A percentile compares a stretch with the other conserved stretches of the same genome.
Evolutionary conservation across 1,140 invertebrate species (phyloP).

Genomic region (Microvelia longipes): DNA sequence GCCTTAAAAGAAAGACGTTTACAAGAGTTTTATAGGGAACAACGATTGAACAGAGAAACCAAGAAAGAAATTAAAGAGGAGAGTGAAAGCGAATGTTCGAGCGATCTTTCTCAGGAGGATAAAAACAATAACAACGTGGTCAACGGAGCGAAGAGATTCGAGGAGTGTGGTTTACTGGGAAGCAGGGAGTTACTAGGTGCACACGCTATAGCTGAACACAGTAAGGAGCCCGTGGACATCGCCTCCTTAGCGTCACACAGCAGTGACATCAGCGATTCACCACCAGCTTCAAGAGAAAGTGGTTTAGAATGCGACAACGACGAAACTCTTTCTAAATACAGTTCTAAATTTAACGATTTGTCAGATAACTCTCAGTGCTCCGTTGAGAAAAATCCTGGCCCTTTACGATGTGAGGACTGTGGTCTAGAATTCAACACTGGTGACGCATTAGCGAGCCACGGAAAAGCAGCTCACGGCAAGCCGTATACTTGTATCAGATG

Average conservation of each 20-base stretch:
- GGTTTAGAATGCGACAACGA: background rate
- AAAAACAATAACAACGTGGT: slow-evolving; percentile 1
- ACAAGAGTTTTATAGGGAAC: slow-evolving; percentile 21
- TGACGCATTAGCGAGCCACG: background rate
- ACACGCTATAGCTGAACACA: background rate
- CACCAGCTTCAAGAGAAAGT: background rate
- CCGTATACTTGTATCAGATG: slow-evolving; percentile 39
- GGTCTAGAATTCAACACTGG: background rate
- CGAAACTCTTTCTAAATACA: background rate
- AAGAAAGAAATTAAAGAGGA: background rate
- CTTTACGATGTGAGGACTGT: background rate
- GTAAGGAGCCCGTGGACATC: background rate
- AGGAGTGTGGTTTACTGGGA: background rate
- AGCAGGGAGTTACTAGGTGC: background rate
- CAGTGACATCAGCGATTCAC: background rate
- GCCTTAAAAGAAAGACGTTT: slow-evolving; percentile 19
- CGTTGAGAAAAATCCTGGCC: background rate
- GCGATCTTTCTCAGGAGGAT: background rate
- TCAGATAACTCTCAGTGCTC: background rate
- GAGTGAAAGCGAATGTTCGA: background rate
- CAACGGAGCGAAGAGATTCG: background rate
- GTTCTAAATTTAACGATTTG: background rate
- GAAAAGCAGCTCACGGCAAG: slow-evolving; percentile 36
- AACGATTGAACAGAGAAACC: slow-evolving; percentile 5
- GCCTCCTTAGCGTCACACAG: background rate